A percentile compares a stretch with the other conserved stretches of the same genome.
Conservation (phyloP, 2,888 invertebrate species). For the Sylvicola cinctus region DNA sequence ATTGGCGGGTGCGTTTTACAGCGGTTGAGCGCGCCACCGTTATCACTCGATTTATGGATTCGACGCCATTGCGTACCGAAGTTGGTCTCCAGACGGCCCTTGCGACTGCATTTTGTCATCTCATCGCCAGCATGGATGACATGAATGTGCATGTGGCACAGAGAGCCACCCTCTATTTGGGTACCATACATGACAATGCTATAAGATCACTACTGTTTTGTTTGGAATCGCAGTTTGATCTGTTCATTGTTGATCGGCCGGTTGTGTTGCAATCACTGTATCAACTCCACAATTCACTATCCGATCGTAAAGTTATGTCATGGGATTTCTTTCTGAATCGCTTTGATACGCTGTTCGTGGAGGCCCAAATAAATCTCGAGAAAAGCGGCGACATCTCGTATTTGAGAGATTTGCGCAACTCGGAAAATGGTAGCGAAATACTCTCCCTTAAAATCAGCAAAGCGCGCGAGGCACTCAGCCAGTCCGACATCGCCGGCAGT, state of each 20-base stretch:
- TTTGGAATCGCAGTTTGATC: slow-evolving; percentile 94
- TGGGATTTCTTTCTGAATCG: slow-evolving; percentile 97
- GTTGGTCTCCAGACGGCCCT: slow-evolving; percentile 75
- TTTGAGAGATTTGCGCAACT: slow-evolving; percentile 70
- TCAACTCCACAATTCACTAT: slow-evolving; percentile 81
- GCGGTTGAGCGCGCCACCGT: slow-evolving; percentile 91
- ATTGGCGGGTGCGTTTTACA: slow-evolving; percentile 78
- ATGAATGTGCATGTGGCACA: slow-evolving; percentile 89
- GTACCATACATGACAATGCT: slow-evolving; percentile 79
- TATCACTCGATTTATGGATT: slow-evolving; percentile 82
- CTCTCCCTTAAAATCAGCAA: slow-evolving; percentile 71
- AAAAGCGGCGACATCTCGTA: slow-evolving; percentile 67
- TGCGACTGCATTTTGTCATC: slow-evolving; percentile 91
- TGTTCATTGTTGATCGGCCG: slow-evolving; percentile 88
- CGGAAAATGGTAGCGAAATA: slow-evolving; percentile 68
- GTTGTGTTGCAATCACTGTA: slow-evolving; percentile 90
- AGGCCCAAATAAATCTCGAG: slow-evolving; percentile 83
- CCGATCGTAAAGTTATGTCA: slow-evolving; percentile 70
- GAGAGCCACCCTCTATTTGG: slow-evolving; percentile 74
- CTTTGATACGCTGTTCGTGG: slow-evolving; percentile 87
- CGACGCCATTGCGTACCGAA: slow-evolving; percentile 66
- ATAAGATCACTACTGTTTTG: slow-evolving; percentile 78
- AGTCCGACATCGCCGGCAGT: slow-evolving; percentile 40
- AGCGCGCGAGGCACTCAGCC: slow-evolving; percentile 71
- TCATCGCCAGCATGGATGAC: slow-evolving; percentile 92